Evolutionary conservation across 2,888 invertebrate genomes (phyloP).

Genomic region (Criorhina ranunculi): DNA sequence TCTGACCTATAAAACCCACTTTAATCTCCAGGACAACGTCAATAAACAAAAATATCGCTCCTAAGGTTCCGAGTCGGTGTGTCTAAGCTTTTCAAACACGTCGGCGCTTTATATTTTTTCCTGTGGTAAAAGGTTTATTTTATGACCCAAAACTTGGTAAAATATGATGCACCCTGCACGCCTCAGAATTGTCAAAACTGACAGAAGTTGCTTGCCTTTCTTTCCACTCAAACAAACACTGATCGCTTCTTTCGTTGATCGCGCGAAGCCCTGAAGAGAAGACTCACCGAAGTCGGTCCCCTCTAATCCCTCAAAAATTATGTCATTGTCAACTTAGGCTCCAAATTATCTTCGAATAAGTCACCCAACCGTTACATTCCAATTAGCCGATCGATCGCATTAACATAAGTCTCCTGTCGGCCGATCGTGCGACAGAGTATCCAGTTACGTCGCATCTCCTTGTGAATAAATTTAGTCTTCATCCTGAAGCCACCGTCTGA

Average conservation of each 20-base stretch:
- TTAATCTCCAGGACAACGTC: no score
- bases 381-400: slow-evolving; percentile 56
- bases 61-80: no score
- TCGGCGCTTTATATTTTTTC: no score
- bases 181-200: no score
- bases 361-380: slow-evolving; percentile 61
- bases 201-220: neutral
- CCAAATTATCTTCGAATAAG: slow-evolving; percentile 54
- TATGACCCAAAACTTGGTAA: no score
- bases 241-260: neutral
- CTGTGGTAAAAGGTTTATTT: no score
- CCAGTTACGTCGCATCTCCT: slow-evolving; percentile 45
- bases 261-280: slow-evolving; percentile 9
- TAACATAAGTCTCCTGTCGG: slow-evolving; percentile 45
- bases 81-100: no score
- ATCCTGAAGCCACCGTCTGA: slow-evolving; percentile 10
- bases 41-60: no score
- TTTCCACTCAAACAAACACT: neutral
- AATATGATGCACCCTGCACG: no score
- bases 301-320: slow-evolving; percentile 54
- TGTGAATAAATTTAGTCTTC: slow-evolving; percentile 51
- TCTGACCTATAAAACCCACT: no score
- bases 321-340: slow-evolving; percentile 68
- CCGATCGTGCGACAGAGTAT: slow-evolving; percentile 64
- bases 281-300: slow-evolving; percentile 3